Percentiles rank a stretch among this genome's conserved stretches.
phyloP scores from a whole-genome alignment of 2,888 invertebrate species.

The Frankliniella fusca region DNA sequence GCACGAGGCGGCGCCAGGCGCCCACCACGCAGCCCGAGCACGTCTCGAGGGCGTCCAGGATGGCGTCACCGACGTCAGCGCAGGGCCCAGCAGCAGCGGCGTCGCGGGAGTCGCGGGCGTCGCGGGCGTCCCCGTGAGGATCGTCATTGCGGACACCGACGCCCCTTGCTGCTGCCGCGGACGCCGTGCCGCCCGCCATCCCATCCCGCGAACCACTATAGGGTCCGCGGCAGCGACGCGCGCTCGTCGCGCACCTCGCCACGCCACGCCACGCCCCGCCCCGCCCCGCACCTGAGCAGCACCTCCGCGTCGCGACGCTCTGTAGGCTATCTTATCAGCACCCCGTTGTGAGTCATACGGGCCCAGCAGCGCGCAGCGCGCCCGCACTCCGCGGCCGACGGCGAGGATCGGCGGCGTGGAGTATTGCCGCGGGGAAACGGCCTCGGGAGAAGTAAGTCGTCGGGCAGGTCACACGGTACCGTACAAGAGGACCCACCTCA shows the following conservation, averaged over 20 bases:
- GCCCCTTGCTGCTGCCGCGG: background rate
- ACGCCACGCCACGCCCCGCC: background rate
- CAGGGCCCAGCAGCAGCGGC: too few species aligned
- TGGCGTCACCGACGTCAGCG: too few species aligned
- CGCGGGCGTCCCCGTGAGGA: background rate
- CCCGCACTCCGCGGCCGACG: background rate
- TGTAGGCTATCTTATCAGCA: constrained; percentile 12
- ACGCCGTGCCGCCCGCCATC: background rate
- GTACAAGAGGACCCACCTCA: too few species aligned
- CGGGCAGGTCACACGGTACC: background rate
- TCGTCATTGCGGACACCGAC: background rate
- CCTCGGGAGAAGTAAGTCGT: background rate
- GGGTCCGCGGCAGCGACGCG: background rate
- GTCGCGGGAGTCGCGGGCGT: background rate
- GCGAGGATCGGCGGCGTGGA: background rate
- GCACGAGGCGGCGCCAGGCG: constrained; percentile 7
- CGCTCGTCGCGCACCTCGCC: background rate
- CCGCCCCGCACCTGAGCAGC: constrained; percentile 16
- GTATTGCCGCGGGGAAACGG: background rate
- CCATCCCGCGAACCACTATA: constrained; percentile 5
- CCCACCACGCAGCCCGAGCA: background rate
- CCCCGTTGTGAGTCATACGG: constrained; percentile 10
- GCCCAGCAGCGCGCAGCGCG: background rate
- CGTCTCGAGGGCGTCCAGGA: background rate
- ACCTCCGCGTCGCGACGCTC: background rate